Conservation (phyloP, 1,140 invertebrate genomes). For the Ostrea edulis region DNA sequence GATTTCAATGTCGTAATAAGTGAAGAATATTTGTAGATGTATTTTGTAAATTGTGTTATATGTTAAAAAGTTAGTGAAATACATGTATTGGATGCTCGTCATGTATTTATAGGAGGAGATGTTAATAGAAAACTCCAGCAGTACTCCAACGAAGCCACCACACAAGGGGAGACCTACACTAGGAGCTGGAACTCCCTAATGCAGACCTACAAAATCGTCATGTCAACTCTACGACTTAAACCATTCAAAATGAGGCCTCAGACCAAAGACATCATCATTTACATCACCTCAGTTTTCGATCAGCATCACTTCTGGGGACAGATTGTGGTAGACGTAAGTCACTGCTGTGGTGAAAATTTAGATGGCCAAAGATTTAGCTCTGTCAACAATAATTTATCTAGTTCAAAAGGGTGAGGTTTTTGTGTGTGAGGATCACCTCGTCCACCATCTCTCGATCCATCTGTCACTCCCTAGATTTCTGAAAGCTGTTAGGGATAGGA, state of each 20-base stretch:
- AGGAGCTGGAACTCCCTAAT: slow-evolving; percentile 36
- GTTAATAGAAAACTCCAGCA: neutral
- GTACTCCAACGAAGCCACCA: neutral
- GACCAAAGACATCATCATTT: neutral
- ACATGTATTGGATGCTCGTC: no score
- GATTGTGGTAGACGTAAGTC: slow-evolving; percentile 43
- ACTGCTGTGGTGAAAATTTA: neutral
- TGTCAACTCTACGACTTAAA: slow-evolving; percentile 39
- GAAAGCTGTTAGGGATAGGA: no score
- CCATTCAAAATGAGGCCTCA: neutral
- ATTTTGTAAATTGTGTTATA: no score
- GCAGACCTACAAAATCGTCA: slow-evolving; percentile 52
- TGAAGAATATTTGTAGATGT: no score
- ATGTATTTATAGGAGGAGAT: neutral
- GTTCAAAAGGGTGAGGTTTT: no score
- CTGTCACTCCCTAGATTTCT: no score
- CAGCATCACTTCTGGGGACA: slow-evolving; percentile 51
- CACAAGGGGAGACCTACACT: neutral
- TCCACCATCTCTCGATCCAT: no score
- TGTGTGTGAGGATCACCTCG: no score
- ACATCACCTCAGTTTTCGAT: slow-evolving; percentile 50
- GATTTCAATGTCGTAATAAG: no score
- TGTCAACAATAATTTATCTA: no score
- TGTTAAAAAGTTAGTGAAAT: no score
- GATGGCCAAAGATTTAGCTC: no score